Evolutionary conservation across 37 sponge, comb jelly and placozoan species (phyloP), one percentile per base, ranked within the genome.

Genomic region (Spongilla lacustris): DNA sequence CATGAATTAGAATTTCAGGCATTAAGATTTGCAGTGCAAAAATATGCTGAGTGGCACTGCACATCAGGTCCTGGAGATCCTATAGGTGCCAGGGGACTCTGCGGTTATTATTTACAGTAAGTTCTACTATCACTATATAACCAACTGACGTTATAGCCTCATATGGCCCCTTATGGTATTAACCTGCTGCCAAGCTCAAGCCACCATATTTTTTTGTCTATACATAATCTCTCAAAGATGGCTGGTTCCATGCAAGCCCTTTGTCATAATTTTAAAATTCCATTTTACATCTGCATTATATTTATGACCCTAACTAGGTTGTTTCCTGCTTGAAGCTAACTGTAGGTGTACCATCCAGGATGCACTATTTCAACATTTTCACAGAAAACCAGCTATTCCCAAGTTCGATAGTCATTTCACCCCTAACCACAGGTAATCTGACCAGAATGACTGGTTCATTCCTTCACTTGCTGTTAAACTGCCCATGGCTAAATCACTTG

Each of bases 351-450:
- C 71, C 8, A 8, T 70, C 26, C 26, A 8, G 48, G 58, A 34
- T 34, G 79, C 85, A 87, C 82, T 94, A 94, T 91, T 94, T 83
- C 67, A 83, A 91, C 91, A 94, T 82, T 94, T 94, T 94, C 89
- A 89, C 84, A 91, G 89, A 94, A 94, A 94, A 94, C 95, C 95
- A 94, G 95, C 92, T 94, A 94, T 91, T 79, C 69, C 92, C 92
- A 91, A 91, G 92, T 91, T 85, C 92, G 92, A 94, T 94, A 88
- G 79, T 92, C 92, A 22, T 94, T 78, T 94, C 81, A 94, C 95
- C 91, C 74, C 95, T 85, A 91, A 81, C 81, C 89, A 85, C 89
- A 94, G 84, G 73, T 94, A 89, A 50, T 94, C 95, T 84, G 89
- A 91, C 95, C 87, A 94, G 92, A 91, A 91, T 89, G 87, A 94